Conservation (phyloP, 2,797 vertebrate genomes). For the Onychomys torridus region DNA sequence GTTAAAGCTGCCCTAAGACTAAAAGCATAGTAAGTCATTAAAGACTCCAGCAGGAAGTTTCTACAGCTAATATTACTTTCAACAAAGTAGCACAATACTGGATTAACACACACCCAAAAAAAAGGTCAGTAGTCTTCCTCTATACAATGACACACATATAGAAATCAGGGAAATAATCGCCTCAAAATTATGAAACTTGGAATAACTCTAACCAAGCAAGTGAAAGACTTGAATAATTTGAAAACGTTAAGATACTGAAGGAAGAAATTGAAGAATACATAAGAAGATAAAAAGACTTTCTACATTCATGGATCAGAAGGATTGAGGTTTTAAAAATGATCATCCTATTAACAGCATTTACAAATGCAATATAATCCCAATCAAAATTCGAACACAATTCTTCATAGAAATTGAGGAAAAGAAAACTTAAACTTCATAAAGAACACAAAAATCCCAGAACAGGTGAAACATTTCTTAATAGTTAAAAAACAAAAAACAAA, state of each 20-base stretch:
- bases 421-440: background rate
- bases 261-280: background rate
- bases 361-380: background rate
- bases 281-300: background rate
- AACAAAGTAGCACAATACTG: background rate
- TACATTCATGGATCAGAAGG: background rate
- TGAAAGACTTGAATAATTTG: background rate
- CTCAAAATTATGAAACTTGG: background rate
- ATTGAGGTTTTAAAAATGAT: no score
- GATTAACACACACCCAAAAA: background rate
- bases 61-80: background rate
- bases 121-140: background rate
- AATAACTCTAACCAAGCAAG: background rate
- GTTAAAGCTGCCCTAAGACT: background rate
- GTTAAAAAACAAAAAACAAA: background rate
- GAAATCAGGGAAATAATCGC: background rate
- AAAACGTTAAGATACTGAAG: background rate
- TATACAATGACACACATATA: background rate
- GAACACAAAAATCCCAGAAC: background rate
- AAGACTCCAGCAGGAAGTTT: background rate
- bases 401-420: background rate
- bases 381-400: background rate
- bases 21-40: background rate
- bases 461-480: background rate
- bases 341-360: background rate